Evolutionary conservation across 2,888 invertebrate species (phyloP), one percentile per base, ranked within the genome.

Genomic region (Sphinx pinastri): DNA sequence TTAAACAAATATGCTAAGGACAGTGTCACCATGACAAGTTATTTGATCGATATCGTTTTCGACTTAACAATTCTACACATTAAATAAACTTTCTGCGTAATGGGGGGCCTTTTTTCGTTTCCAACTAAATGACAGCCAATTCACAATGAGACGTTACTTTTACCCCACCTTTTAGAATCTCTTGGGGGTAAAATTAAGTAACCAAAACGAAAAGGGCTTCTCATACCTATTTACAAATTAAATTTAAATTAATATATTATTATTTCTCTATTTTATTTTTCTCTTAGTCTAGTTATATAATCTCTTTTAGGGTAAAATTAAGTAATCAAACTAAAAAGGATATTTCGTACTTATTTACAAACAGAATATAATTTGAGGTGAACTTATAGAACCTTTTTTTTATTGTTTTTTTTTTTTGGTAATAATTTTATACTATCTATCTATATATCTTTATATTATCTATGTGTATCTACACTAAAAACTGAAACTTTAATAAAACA

Each of bases 321-420:
- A 19, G 0, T 19, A 19, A 19, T 51, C 10, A 13, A 55, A 55
- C 0, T 7, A 25, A 19, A 19, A 19, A 55, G 19, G 55, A 55
- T 51, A 51, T 13, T 54, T 45, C 45, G 11, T 45, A 16, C 59
- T 11, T 59, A 59, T 59, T 59, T 59, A 59, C 59, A 59, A 10
- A 63, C 25, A 63, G 49, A 47, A 19, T 19, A 25, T 19, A 49
- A 19, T 19, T 14, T 7, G 7, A 6, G 19, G 0, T 12, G 12
- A 47, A 63, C 49, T 16, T 7, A 13, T 13, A 8, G 19, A 63
- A 63, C 11, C 5, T 49, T 19, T 63, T 63, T 63, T 47, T 11
- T 5, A 5, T 12, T 49, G 12, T 63, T 1, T 13, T 19, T 12
- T 63, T 63, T 49, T 63, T 16, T 4, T 16, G 25, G 10, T 16